Evolutionary conservation across 2,888 invertebrate species (phyloP).

Genomic region (Eugnorisma glareosa): DNA sequence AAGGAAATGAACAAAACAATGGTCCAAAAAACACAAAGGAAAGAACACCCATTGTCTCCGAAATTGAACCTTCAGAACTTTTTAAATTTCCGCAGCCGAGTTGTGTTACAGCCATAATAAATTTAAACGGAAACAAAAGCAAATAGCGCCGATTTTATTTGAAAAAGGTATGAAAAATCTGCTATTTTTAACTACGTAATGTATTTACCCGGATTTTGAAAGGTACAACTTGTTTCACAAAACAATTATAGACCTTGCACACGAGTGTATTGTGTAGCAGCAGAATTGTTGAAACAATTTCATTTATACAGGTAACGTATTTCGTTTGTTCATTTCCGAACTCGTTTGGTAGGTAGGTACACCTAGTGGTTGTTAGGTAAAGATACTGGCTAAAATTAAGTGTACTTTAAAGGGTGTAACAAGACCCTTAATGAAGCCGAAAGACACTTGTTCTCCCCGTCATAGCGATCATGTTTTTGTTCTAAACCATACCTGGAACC

Average conservation of each 20-base stretch:
- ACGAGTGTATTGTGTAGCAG: constrained; percentile 15
- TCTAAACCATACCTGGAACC: too few species aligned
- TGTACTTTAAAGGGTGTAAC: too few species aligned
- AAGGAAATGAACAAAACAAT: constrained; percentile 16
- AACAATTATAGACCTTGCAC: constrained; percentile 3
- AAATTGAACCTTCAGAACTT: constrained; percentile 25
- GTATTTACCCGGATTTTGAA: constrained; percentile 10
- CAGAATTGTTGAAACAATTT: neutral
- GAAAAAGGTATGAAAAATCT: constrained; percentile 29
- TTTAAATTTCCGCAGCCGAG: constrained; percentile 36
- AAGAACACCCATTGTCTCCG: constrained; percentile 21
- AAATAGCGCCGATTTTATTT: constrained; percentile 30
- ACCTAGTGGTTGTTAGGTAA: neutral
- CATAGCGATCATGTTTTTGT: too few species aligned
- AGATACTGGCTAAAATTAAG: neutral
- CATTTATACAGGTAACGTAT: neutral
- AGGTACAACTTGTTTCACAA: constrained; percentile 1
- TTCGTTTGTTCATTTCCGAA: neutral
- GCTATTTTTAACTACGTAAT: constrained; percentile 22
- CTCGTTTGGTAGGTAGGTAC: too few species aligned
- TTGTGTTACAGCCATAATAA: constrained; percentile 39
- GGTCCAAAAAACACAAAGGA: constrained; percentile 6
- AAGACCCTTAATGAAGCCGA: too few species aligned
- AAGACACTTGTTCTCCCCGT: too few species aligned
- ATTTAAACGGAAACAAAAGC: constrained; percentile 48